Evolutionary conservation across 1,140 invertebrate species (phyloP).

Genomic region (Hyphantria cunea): DNA sequence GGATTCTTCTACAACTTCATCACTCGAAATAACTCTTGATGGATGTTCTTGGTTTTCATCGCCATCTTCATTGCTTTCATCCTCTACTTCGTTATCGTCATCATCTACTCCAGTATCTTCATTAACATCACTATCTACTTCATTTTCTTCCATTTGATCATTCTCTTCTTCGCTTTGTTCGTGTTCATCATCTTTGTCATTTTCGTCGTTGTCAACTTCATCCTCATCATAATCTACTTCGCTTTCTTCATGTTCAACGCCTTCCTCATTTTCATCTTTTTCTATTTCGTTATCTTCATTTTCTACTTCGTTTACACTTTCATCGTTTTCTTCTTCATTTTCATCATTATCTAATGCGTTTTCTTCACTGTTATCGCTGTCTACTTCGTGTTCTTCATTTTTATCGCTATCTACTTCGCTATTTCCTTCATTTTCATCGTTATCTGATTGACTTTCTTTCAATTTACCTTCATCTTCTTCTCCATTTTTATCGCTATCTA

Average conservation of each 20-base stretch:
- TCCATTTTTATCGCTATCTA: constrained; percentile 17
- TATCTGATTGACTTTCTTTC: constrained; percentile 15
- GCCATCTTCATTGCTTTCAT: constrained; percentile 15
- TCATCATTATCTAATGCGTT: too few species aligned
- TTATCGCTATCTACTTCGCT: background rate
- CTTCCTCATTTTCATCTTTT: constrained; percentile 31
- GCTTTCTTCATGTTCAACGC: background rate
- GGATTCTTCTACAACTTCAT: constrained; percentile 32
- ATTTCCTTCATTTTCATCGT: constrained; percentile 15
- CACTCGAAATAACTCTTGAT: constrained; percentile 1
- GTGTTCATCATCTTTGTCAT: constrained; percentile 20
- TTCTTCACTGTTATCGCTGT: constrained; percentile 7
- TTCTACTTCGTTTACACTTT: constrained; percentile 13
- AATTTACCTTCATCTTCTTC: constrained; percentile 17
- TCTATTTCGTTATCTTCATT: constrained; percentile 29
- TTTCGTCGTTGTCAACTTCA: constrained; percentile 13
- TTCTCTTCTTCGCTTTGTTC: constrained; percentile 28
- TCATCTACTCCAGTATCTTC: constrained; percentile 6
- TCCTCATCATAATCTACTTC: constrained; percentile 14
- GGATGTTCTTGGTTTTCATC: constrained; percentile 8
- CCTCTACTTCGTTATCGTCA: constrained; percentile 18
- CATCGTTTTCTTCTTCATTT: background rate
- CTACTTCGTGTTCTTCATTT: too few species aligned
- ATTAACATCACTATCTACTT: constrained; percentile 20
- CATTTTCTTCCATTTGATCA: constrained; percentile 2